Evolutionary conservation across 2,888 invertebrate species (phyloP), one percentile per base, ranked within the genome.

Genomic region (Margaritifera margaritifera): DNA sequence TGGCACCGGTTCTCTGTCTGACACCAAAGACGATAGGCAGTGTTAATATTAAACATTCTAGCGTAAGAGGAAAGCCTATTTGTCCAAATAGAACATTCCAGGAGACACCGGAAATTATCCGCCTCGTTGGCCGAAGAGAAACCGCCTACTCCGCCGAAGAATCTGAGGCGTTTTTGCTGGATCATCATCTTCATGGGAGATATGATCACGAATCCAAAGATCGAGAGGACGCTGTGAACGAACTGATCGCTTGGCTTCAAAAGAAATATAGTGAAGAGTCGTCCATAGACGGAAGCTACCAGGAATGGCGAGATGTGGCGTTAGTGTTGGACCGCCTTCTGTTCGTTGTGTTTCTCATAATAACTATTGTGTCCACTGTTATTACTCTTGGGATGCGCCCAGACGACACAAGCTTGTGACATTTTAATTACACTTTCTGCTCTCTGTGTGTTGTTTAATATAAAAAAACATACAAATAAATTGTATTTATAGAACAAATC

Each of bases 271-370:
- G 69, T 4, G 72, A 78, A 18, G 84, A 86, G 55, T 59, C 80
- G 27, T 71, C 75, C 2, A 83, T 84, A 42, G 82, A 81, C 22
- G 71, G 80, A 27, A 75, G 80, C 11, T 85, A 79, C 63, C 72
- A 80, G 51, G 84, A 86, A 76, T 86, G 86, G 86, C 76, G 83
- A 4, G 82, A 86, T 63, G 81, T 85, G 1, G 86, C 86, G 4
- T 83, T 77, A 64, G 84, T 85, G 6, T 70, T 82, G n/a, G 86
- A 86, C 66, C 64, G 86, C 19, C 70, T 85, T 8, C 72, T 85
- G 25, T 86, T 86, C 66, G 77, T 83, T 54, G 24, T 84, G 25
- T 86, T 84, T 75, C 77, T 85, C 4, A 11, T 83, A 6, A 64
- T 82, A 20, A 86, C 83, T 0, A 72, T 82, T 22, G 67, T 84